Conservation (phyloP, 2,797 vertebrate species). For the Limosa lapponica region DNA sequence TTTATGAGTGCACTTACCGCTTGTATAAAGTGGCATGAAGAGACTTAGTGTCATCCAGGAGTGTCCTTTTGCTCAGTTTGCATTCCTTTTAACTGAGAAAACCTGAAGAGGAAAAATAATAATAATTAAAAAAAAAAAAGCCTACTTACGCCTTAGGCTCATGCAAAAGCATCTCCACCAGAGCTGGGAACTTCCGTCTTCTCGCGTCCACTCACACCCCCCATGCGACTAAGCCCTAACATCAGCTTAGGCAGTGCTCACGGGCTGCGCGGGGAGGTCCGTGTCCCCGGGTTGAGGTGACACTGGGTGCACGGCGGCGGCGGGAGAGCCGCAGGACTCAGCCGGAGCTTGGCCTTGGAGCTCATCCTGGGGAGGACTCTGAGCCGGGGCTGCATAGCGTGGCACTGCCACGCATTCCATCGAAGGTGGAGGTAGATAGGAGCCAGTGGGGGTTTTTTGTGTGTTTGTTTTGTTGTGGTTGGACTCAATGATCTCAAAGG, state of each 20-base stretch:
- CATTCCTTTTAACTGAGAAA: slow-evolving; percentile 12
- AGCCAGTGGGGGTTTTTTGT: too few relatives aligned
- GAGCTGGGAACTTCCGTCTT: too few relatives aligned
- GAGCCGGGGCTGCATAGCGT: fast-evolving
- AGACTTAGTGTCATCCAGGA: neutral
- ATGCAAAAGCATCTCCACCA: neutral
- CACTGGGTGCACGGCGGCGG: neutral
- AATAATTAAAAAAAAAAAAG: neutral
- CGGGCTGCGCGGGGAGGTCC: neutral
- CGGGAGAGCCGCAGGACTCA: neutral
- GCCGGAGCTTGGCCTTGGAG: neutral
- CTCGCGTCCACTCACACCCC: too few relatives aligned
- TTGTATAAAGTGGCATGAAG: neutral
- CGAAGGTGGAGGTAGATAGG: neutral
- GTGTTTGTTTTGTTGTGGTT: too few relatives aligned
- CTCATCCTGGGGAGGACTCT: neutral
- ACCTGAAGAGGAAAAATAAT: neutral
- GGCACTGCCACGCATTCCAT: neutral
- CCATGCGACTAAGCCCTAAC: neutral
- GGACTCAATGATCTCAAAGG: too few relatives aligned
- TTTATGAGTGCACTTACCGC: neutral
- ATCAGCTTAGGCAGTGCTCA: neutral
- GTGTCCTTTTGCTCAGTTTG: neutral
- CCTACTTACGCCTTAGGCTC: neutral
- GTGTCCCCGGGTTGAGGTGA: neutral